Percentiles rank a stretch among this genome's conserved stretches.
phyloP scores from a whole-genome alignment of 2,888 invertebrate genomes.

The Sinopyrophorus schimmeli region DNA sequence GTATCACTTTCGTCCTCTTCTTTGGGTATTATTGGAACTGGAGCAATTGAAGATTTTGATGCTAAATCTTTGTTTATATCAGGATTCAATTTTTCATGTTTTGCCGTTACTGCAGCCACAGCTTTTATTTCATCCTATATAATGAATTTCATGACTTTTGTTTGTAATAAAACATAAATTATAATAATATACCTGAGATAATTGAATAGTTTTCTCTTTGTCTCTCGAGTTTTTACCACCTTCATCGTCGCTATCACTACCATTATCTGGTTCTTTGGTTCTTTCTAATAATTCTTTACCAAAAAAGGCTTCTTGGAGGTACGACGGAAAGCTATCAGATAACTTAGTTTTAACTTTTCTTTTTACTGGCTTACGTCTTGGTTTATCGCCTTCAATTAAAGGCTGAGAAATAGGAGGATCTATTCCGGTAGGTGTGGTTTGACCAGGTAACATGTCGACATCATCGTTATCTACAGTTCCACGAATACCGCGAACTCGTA shows the following conservation, averaged over 20 bases:
- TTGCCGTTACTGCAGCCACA: slow-evolving; percentile 68
- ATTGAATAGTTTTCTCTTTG: slow-evolving; percentile 58
- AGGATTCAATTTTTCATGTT: slow-evolving; percentile 61
- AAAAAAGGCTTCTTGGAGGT: slow-evolving; percentile 95
- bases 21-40: slow-evolving; percentile 38
- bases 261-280: slow-evolving; percentile 61
- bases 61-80: slow-evolving; percentile 21
- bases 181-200: slow-evolving; percentile 55
- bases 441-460: slow-evolving; percentile 53
- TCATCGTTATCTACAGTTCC: slow-evolving; percentile 65
- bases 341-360: slow-evolving; percentile 87
- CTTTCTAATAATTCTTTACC: slow-evolving; percentile 84
- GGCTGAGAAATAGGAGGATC: slow-evolving; percentile 38
- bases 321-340: slow-evolving; percentile 90
- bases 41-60: slow-evolving; percentile 14
- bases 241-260: slow-evolving; percentile 61
- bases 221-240: slow-evolving; percentile 46
- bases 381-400: slow-evolving; percentile 51
- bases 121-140: slow-evolving; percentile 71
- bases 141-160: slow-evolving; percentile 69
- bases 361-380: slow-evolving; percentile 72
- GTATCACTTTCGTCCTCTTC: slow-evolving; percentile 60
- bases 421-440: slow-evolving; percentile 40
- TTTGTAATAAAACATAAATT: slow-evolving; percentile 1
- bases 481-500: slow-evolving; percentile 66